A percentile compares a stretch with the other conserved stretches of the same genome.
Evolutionary conservation across 2,113 vertebrate genomes (phyloP).

Genomic region (Pterocles orientalis): DNA sequence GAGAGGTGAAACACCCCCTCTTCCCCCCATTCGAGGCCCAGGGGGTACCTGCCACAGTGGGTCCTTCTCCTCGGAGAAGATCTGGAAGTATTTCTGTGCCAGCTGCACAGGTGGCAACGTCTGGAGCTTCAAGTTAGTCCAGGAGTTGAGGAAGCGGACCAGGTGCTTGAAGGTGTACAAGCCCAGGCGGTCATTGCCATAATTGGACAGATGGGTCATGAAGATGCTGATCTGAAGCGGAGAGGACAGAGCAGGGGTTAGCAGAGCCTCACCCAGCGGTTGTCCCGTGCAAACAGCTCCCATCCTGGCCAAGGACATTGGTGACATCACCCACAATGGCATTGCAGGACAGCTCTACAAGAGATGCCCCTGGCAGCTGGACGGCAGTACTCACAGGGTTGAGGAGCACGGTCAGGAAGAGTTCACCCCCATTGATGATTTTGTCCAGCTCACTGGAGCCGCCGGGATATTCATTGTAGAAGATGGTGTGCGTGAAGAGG

Average conservation of each 20-base stretch:
- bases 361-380: fast-evolving
- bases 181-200: conserved; percentile 95
- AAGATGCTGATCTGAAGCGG: conserved; percentile 92
- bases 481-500: conserved; percentile 98
- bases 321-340: neutral
- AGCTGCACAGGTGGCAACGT: conserved; percentile 91
- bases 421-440: conserved; percentile 95
- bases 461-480: conserved; percentile 96
- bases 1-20: neutral
- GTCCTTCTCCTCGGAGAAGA: conserved; percentile 95
- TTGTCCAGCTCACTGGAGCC: conserved; percentile 95
- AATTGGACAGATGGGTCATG: conserved; percentile 98
- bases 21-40: neutral
- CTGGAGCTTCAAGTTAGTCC: conserved; percentile 95
- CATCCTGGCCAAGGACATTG: fast-evolving
- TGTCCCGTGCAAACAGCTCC: neutral
- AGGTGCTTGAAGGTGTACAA: conserved; percentile 96
- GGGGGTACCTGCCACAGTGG: conserved; percentile 92
- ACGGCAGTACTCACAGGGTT: conserved; percentile 86
- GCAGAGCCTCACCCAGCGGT: neutral
- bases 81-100: conserved; percentile 96
- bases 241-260: neutral
- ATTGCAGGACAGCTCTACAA: neutral
- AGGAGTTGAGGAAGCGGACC: conserved; percentile 89
- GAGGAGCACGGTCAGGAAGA: conserved; percentile 94